phyloP scores from a whole-genome alignment of 2,797 vertebrate genomes.

The Silurus lanzhouensis region DNA sequence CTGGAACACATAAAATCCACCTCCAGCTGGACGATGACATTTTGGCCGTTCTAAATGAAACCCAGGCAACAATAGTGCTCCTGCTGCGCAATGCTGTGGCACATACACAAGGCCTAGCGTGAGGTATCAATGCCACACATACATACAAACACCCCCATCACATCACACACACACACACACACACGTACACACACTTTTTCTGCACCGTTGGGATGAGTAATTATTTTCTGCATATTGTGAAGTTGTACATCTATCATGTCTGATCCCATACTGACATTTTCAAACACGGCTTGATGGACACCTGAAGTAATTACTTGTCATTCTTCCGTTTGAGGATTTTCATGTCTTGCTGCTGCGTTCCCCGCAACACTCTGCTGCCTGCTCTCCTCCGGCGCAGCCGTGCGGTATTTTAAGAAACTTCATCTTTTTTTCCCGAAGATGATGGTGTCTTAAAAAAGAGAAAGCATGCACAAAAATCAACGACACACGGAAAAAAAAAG shows the following conservation, averaged over 20 bases:
- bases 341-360: conserved; percentile 64
- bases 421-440: conserved; percentile 23
- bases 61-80: conserved; percentile 68
- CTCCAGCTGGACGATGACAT: conserved; percentile 72
- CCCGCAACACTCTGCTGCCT: conserved; percentile 59
- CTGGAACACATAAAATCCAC: conserved; percentile 65
- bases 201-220: conserved; percentile 58
- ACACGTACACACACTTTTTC: conserved; percentile 51
- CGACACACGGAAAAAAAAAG: conserved; percentile 8
- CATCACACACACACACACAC: conserved; percentile 36
- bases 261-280: conserved; percentile 76
- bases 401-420: conserved; percentile 54
- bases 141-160: conserved; percentile 42
- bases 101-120: conserved; percentile 47
- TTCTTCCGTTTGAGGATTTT: conserved; percentile 73
- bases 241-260: conserved; percentile 78
- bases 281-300: conserved; percentile 80
- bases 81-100: conserved; percentile 61
- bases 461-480: conserved; percentile 12
- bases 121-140: conserved; percentile 42
- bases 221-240: conserved; percentile 73
- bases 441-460: conserved; percentile 31
- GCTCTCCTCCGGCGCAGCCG: conserved; percentile 48
- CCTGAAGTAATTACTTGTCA: conserved; percentile 83
- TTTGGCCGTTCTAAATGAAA: conserved; percentile 74